Percentiles rank a stretch among this genome's conserved stretches.
These are phyloP conservation scores for Anarhynchus alexandrinus DNA, from an alignment of 2,113 vertebrate species.

Conservation along the genomic window DNA sequence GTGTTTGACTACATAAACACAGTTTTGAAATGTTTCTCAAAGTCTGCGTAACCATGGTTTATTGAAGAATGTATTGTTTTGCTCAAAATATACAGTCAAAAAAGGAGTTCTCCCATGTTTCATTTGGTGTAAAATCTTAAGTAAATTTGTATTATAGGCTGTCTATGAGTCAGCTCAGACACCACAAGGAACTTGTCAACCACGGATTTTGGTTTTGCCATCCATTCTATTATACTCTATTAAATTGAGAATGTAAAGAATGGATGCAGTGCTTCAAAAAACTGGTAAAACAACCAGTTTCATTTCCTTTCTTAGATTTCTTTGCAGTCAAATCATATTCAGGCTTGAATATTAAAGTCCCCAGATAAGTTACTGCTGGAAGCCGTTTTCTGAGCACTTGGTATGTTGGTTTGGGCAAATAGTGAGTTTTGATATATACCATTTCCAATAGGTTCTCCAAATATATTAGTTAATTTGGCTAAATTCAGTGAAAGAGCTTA, in stretches of 20 bases:
- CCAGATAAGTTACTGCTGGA: not conserved
- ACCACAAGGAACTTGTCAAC: not conserved
- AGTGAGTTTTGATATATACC: not conserved
- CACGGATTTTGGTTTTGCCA: not conserved
- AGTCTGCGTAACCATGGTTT: not conserved
- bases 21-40: not conserved
- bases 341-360: not conserved
- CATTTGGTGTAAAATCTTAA: not conserved
- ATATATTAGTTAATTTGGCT: not conserved
- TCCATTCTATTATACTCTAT: not conserved
- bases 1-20: not conserved
- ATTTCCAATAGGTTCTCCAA: not conserved
- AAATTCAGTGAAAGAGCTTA: not conserved
- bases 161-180: not conserved
- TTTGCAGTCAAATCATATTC: not conserved
- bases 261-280: not conserved
- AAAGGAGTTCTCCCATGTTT: not conserved
- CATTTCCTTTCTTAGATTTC: not conserved
- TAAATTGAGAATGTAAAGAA: not conserved
- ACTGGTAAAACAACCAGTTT: not conserved
- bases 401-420: not conserved
- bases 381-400: not conserved
- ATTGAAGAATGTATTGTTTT: not conserved
- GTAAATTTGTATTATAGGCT: not conserved
- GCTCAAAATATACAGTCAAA: not conserved